These are phyloP conservation scores for Phylloscopus collybita DNA, from an alignment of 2,797 vertebrate genomes.

Conservation along the genomic window DNA sequence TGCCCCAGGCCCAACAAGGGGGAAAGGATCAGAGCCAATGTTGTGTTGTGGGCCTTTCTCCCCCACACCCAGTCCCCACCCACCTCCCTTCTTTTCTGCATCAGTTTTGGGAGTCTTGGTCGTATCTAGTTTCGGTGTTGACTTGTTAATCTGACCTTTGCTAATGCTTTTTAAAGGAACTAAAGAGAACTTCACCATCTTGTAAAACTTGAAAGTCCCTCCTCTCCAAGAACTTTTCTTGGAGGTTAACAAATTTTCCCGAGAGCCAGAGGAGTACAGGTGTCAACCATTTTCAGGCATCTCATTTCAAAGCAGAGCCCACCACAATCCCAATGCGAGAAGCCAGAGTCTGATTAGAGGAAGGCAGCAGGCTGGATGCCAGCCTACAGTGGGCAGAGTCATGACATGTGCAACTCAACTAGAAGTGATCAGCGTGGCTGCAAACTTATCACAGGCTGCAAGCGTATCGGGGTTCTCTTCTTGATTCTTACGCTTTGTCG, in stretches of 20 bases:
- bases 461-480: not conserved
- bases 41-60: slow-evolving; percentile 60
- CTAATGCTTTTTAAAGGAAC: slow-evolving; percentile 76
- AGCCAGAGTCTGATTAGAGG: slow-evolving; percentile 58
- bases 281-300: slow-evolving; percentile 72
- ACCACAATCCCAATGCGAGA: slow-evolving; percentile 35
- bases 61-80: slow-evolving; percentile 63
- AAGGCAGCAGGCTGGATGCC: not conserved
- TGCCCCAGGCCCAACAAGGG: slow-evolving; percentile 63
- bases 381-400: not conserved
- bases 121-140: slow-evolving; percentile 74
- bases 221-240: slow-evolving; percentile 60
- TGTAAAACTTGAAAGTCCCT: slow-evolving; percentile 64
- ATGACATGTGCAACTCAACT: not conserved
- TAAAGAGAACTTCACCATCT: slow-evolving; percentile 65
- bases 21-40: slow-evolving; percentile 69
- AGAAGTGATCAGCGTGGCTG: not conserved
- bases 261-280: slow-evolving; percentile 61
- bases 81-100: slow-evolving; percentile 59
- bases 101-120: slow-evolving; percentile 70
- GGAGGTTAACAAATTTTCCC: slow-evolving; percentile 70
- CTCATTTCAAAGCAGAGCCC: slow-evolving; percentile 69
- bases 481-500: not conserved
- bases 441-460: not conserved
- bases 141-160: slow-evolving; percentile 81